Evolutionary conservation across 2,113 vertebrate genomes (phyloP), one percentile per base, ranked within the genome.

Genomic region (Cyanoliseus patagonus): DNA sequence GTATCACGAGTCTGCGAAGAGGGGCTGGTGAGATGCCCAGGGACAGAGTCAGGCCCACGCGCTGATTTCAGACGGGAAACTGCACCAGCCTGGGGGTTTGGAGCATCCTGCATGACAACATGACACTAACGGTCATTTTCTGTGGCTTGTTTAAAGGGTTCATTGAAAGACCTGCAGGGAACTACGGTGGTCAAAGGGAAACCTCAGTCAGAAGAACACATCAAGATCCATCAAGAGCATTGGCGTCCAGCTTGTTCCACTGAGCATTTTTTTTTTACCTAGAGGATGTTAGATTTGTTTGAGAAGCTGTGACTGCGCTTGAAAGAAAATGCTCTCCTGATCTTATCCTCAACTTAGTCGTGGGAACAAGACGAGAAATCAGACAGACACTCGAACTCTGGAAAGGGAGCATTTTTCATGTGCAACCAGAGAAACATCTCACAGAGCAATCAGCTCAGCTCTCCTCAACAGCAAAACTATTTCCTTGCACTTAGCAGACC

Each of bases 31-130:
- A 55, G 73, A 12, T 1, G 6, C 2, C 3, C 13, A 7, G 83
- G 30, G 39, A 7, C 16, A 0, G 3, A 31, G 14, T 28, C 85
- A 52, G 62, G 66, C 30, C 23, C 16, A 6, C 4, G 17, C 1
- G 0, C 24, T 5, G 41, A 12, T 30, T 67, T 66, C 30, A 7
- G n/a, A 20, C 2, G 11, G 59, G 70, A 55, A 84, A 39, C 31
- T 47, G 22, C 7, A 10, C 0, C 0, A 2, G 30, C 31, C 10
- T 0, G 0, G 23, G 27, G 30, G 51, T 82, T 35, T 1, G 0
- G 18, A 76, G 41, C 44, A 27, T 44, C 57, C 37, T 5, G 49
- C 4, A 0, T 1, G 4, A 13, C 3, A 42, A 14, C 0, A 2
- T 5, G 66, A 51, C 4, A 6, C 46, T 7, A 18, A 57, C 1